These are phyloP conservation scores for Cheiracanthium punctorium DNA, from an alignment of 2,888 invertebrate species.

Conservation along the genomic window DNA sequence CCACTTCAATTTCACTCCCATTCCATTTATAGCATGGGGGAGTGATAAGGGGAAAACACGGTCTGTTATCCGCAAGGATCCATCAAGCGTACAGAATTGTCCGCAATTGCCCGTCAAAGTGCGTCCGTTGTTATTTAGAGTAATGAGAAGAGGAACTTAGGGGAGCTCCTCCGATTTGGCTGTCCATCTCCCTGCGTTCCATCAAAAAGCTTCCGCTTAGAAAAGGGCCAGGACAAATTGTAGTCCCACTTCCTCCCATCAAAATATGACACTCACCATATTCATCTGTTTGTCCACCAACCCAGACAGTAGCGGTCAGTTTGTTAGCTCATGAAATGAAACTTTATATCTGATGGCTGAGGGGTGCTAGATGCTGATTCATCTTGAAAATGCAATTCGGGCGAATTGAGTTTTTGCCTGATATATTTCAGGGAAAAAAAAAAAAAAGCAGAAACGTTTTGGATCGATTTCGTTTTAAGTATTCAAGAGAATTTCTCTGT, in stretches of 20 bases:
- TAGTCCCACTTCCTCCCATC: slow-evolving; percentile 48
- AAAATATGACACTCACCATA: slow-evolving; percentile 61
- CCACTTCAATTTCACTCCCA: too few relatives aligned
- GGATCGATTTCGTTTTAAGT: too few relatives aligned
- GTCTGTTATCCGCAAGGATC: slow-evolving; percentile 23
- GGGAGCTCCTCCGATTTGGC: slow-evolving; percentile 18
- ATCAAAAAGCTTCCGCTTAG: slow-evolving; percentile 49
- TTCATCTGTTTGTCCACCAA: slow-evolving; percentile 29
- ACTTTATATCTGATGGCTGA: neutral
- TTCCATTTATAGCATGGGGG: too few relatives aligned
- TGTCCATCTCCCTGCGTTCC: slow-evolving; percentile 40
- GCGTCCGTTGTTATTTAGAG: slow-evolving; percentile 58
- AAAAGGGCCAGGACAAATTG: slow-evolving; percentile 51
- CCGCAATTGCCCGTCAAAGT: slow-evolving; percentile 66
- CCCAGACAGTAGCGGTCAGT: slow-evolving; percentile 3
- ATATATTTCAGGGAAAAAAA: too few relatives aligned
- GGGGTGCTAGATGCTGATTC: neutral
- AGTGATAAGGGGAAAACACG: neutral
- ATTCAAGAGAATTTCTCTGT: too few relatives aligned
- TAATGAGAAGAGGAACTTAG: slow-evolving; percentile 66
- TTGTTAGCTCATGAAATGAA: neutral
- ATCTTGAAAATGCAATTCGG: neutral
- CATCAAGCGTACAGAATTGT: slow-evolving; percentile 59
- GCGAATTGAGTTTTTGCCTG: too few relatives aligned
- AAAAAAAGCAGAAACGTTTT: too few relatives aligned